Percentiles rank a stretch among this genome's conserved stretches.
phyloP scores from a whole-genome alignment of 2,113 vertebrate genomes.

The Anarrhichthys ocellatus region DNA sequence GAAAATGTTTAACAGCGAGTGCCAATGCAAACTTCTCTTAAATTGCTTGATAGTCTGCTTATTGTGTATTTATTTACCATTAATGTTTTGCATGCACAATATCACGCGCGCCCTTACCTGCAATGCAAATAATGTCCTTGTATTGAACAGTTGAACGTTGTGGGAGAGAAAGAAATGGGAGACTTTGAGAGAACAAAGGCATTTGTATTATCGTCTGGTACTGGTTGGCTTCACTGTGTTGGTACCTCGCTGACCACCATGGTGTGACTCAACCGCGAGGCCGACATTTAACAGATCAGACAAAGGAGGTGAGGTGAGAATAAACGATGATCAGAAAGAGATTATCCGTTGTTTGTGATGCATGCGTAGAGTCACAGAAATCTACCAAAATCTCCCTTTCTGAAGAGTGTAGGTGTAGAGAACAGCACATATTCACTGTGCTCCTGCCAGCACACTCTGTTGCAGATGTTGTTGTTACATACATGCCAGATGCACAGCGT shows the following conservation, averaged over 20 bases:
- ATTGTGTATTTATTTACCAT: slow-evolving; percentile 19
- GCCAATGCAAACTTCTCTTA: slow-evolving; percentile 33
- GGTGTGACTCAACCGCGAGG: slow-evolving; percentile 61
- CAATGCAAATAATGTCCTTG: slow-evolving; percentile 42
- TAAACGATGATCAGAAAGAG: slow-evolving; percentile 51
- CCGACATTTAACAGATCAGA: slow-evolving; percentile 68
- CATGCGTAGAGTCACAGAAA: slow-evolving; percentile 33
- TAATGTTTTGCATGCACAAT: slow-evolving; percentile 32
- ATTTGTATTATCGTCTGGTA: slow-evolving; percentile 43
- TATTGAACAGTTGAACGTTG: slow-evolving; percentile 24
- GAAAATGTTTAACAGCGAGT: slow-evolving; percentile 16
- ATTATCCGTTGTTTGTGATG: slow-evolving; percentile 58
- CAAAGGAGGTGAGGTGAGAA: slow-evolving; percentile 70
- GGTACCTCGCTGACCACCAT: slow-evolving; percentile 56
- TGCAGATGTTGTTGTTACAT: slow-evolving; percentile 41
- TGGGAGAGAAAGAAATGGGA: slow-evolving; percentile 17
- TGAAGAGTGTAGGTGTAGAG: slow-evolving; percentile 56
- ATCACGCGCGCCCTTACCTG: neutral
- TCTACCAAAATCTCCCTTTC: slow-evolving; percentile 22
- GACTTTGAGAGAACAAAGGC: slow-evolving; percentile 47
- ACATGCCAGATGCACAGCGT: slow-evolving; percentile 26
- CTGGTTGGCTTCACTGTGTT: slow-evolving; percentile 27
- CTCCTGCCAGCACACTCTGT: slow-evolving; percentile 4
- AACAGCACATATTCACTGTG: slow-evolving; percentile 23
- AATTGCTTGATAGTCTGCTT: neutral